Conservation (phyloP, 2,888 invertebrate species). For the Listrodromus nycthemerus region DNA sequence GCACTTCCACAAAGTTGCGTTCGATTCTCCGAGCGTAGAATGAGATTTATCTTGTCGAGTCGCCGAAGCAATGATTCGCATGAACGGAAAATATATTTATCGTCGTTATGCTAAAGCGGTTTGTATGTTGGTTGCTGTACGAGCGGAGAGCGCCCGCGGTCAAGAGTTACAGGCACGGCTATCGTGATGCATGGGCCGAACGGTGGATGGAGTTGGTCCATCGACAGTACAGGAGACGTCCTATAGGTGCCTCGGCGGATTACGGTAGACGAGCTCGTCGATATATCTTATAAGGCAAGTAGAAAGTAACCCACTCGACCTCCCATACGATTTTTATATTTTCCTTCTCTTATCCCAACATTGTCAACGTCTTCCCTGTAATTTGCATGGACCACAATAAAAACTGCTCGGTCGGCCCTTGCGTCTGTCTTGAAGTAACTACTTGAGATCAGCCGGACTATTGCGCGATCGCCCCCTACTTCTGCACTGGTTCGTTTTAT, state of each 20-base stretch:
- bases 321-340: constrained; percentile 55
- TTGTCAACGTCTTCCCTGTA: constrained; percentile 60
- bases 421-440: constrained; percentile 27
- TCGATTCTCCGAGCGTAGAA: constrained; percentile 1
- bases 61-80: constrained; percentile 46
- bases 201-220: constrained; percentile 52
- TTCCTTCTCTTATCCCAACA: constrained; percentile 26
- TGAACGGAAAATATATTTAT: constrained; percentile 59
- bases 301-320: constrained; percentile 73
- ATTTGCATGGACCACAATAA: constrained; percentile 50
- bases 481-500: constrained; percentile 20
- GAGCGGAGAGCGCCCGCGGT: constrained; percentile 54
- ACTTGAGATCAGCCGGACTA: constrained; percentile 30
- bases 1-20: background rate
- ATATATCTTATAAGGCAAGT: constrained; percentile 67
- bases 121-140: background rate
- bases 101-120: constrained; percentile 12
- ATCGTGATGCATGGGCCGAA: constrained; percentile 57
- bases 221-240: constrained; percentile 43
- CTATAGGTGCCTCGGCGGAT: constrained; percentile 13
- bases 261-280: constrained; percentile 33
- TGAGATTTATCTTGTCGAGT: constrained; percentile 44
- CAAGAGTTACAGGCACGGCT: constrained; percentile 56
- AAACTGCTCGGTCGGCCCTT: constrained; percentile 33
- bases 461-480: background rate